Evolutionary conservation across 2,113 vertebrate genomes (phyloP).

Genomic region (Phrynocephalus versicolor): DNA sequence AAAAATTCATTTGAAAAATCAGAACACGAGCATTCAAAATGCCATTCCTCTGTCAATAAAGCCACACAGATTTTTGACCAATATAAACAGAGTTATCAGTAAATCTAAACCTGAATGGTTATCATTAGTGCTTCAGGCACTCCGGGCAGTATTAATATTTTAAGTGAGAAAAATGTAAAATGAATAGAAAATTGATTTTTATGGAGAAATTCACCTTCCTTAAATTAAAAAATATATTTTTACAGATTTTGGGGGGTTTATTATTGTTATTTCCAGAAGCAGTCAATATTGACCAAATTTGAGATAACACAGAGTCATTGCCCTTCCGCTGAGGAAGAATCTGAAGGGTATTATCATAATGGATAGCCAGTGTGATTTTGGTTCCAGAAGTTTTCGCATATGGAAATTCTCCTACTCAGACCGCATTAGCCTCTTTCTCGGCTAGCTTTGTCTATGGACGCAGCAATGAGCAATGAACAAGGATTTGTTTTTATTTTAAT

Average conservation of each 20-base stretch:
- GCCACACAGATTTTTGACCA: slow-evolving; percentile 54
- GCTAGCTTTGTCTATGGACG: slow-evolving; percentile 59
- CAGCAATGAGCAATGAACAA: slow-evolving; percentile 47
- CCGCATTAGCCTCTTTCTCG: slow-evolving; percentile 50
- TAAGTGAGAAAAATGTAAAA: slow-evolving; percentile 60
- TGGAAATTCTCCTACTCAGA: slow-evolving; percentile 45
- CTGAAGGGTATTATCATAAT: slow-evolving; percentile 65
- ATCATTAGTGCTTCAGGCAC: slow-evolving; percentile 57
- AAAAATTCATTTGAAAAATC: slow-evolving; percentile 52
- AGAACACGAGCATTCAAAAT: slow-evolving; percentile 38
- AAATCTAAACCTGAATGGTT: slow-evolving; percentile 66
- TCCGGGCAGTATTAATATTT: slow-evolving; percentile 50
- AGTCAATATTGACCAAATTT: slow-evolving; percentile 67
- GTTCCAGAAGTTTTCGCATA: slow-evolving; percentile 60
- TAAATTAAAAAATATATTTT: slow-evolving; percentile 54
- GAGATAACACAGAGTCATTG: slow-evolving; percentile 58
- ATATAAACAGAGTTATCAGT: slow-evolving; percentile 66
- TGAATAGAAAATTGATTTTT: slow-evolving; percentile 37
- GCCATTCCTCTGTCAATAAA: slow-evolving; percentile 38
- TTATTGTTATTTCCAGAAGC: slow-evolving; percentile 57
- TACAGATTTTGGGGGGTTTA: slow-evolving; percentile 42
- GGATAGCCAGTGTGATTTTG: slow-evolving; percentile 56
- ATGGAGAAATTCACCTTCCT: slow-evolving; percentile 41
- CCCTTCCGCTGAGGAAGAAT: slow-evolving; percentile 57
- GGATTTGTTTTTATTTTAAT: slow-evolving; percentile 67